A percentile compares a stretch with the other conserved stretches of the same genome.
These are phyloP conservation scores for Leptopilina boulardi DNA, from an alignment of 1,140 invertebrate genomes.

Conservation along the genomic window DNA sequence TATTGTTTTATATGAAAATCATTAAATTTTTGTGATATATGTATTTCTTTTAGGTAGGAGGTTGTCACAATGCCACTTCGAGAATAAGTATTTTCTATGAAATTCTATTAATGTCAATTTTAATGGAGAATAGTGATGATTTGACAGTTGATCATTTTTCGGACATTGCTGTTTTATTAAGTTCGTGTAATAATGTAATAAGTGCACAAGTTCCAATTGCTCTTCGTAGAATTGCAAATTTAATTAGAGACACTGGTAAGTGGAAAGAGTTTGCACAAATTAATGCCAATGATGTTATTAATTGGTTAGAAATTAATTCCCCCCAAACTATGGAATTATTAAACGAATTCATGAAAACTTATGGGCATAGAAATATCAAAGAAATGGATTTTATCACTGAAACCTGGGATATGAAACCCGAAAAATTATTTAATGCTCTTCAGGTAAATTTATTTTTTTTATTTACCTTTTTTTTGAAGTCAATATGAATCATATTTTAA, in stretches of 20 bases:
- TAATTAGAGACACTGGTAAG: conserved; percentile 74
- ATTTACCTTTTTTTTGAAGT: neutral
- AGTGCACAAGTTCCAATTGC: conserved; percentile 81
- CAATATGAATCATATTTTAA: neutral
- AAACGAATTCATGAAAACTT: conserved; percentile 80
- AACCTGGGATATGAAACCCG: conserved; percentile 82
- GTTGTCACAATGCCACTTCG: conserved; percentile 70
- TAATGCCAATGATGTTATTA: conserved; percentile 74
- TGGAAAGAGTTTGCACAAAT: conserved; percentile 77
- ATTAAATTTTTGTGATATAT: neutral
- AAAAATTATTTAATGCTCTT: conserved; percentile 79
- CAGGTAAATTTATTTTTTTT: conserved; percentile 72
- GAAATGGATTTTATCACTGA: conserved; percentile 84
- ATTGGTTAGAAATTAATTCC: conserved; percentile 79
- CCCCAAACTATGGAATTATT: conserved; percentile 76
- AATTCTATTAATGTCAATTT: conserved; percentile 75
- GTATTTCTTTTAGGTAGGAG: conserved; percentile 28
- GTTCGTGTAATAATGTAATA: conserved; percentile 80
- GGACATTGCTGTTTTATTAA: conserved; percentile 81
- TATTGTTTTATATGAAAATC: neutral
- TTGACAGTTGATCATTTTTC: conserved; percentile 78
- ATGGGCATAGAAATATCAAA: conserved; percentile 85
- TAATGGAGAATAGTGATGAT: conserved; percentile 76
- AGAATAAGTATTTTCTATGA: conserved; percentile 76
- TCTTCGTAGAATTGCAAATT: conserved; percentile 77